Conservation (phyloP, 2,888 invertebrate genomes). For the Bimastos eiseni region DNA sequence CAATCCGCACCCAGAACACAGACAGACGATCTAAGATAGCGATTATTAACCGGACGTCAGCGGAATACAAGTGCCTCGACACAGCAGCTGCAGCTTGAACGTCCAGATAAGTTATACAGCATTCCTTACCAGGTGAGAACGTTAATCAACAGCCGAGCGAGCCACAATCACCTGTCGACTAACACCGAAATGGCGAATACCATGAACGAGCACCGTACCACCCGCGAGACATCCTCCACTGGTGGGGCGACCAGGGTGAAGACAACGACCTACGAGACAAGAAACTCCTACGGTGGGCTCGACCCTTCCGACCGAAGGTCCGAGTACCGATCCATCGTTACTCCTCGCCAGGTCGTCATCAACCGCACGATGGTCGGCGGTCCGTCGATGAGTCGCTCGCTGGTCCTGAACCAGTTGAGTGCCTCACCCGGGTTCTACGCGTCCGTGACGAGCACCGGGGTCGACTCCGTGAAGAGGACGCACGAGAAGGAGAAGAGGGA, state of each 20-base stretch:
- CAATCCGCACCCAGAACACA: not conserved
- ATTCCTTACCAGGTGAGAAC: not conserved
- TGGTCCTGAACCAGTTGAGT: constrained; percentile 36
- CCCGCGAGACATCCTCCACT: constrained; percentile 29
- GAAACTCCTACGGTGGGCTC: not conserved
- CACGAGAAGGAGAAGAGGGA: constrained; percentile 65
- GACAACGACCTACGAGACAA: constrained; percentile 33
- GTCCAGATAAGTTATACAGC: not conserved
- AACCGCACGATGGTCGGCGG: constrained; percentile 30
- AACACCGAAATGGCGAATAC: not conserved
- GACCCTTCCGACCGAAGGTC: constrained; percentile 19
- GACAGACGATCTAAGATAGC: not conserved
- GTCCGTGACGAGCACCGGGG: constrained; percentile 53
- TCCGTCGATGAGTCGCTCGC: constrained; percentile 17
- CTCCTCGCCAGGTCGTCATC: constrained; percentile 39
- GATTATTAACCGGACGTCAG: not conserved
- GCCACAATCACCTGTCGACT: not conserved
- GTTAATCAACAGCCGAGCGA: not conserved
- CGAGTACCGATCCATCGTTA: constrained; percentile 35
- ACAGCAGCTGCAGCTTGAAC: not conserved
- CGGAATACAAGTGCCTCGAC: not conserved
- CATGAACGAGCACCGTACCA: constrained; percentile 52
- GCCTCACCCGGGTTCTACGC: constrained; percentile 50
- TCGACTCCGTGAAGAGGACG: constrained; percentile 60
- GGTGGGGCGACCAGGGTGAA: constrained; percentile 21